phyloP scores from a whole-genome alignment of 2,888 invertebrate genomes.

The Patella depressa region DNA sequence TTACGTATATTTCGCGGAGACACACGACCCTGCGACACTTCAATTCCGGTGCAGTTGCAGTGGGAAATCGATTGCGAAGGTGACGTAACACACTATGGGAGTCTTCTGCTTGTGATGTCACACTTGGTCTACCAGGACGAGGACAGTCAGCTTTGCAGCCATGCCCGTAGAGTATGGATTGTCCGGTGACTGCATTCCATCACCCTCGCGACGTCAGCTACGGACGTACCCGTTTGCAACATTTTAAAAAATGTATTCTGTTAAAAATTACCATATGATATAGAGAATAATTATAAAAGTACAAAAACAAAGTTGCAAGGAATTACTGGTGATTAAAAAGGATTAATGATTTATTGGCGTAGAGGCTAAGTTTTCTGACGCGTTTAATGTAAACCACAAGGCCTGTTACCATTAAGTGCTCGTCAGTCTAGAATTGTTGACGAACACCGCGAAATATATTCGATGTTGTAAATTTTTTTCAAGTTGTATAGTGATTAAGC shows the following conservation, averaged over 20 bases:
- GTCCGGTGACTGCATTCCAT: background rate
- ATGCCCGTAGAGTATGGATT: background rate
- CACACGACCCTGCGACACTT: background rate
- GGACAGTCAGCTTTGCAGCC: background rate
- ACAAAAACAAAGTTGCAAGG: no score
- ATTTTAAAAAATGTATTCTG: background rate
- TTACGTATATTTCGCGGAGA: background rate
- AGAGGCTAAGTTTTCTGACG: no score
- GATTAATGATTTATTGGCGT: no score
- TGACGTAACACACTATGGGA: background rate
- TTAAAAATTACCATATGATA: no score
- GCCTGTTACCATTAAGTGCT: no score
- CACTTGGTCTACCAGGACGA: background rate
- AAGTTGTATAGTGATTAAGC: no score
- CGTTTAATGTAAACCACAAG: no score
- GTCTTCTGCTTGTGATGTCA: background rate
- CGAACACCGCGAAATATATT: no score
- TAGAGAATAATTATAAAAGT: no score
- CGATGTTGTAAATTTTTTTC: no score
- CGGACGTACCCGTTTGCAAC: background rate
- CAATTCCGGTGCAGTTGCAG: background rate
- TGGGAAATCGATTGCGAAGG: background rate
- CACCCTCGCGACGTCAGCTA: background rate
- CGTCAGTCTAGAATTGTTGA: no score
- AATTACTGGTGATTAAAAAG: no score